Conservation (phyloP, 1,140 invertebrate genomes). For the Drosophila parvula region DNA sequence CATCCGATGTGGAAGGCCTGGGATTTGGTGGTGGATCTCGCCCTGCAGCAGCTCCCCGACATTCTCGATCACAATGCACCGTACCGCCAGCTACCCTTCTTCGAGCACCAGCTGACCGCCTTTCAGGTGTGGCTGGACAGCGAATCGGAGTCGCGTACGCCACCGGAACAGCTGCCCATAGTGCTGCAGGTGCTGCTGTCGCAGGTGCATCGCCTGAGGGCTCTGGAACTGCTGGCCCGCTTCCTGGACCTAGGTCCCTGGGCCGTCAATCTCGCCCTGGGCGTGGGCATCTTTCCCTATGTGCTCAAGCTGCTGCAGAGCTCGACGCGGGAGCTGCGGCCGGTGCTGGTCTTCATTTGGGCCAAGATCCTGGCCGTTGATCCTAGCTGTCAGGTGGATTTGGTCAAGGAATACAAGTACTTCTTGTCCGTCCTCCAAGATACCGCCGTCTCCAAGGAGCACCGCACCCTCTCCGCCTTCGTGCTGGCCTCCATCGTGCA, state of each 20-base stretch:
- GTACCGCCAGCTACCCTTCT: slow-evolving; percentile 95
- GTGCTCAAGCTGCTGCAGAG: slow-evolving; percentile 98
- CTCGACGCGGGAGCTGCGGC: slow-evolving; percentile 94
- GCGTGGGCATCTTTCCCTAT: slow-evolving; percentile 99
- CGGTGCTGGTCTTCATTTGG: slow-evolving; percentile 99
- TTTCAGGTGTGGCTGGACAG: slow-evolving; percentile 98
- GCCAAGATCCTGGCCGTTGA: slow-evolving; percentile 99
- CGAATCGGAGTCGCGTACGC: slow-evolving; percentile 89
- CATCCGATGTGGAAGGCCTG: slow-evolving; percentile 98
- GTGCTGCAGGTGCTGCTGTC: slow-evolving; percentile 98
- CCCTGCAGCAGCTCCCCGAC: slow-evolving; percentile 93
- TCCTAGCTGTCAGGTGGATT: slow-evolving; percentile 96
- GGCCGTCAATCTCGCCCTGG: slow-evolving; percentile 98
- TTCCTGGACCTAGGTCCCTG: slow-evolving; percentile 98
- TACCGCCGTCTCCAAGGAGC: slow-evolving; percentile 90
- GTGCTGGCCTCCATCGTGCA: slow-evolving; percentile 96
- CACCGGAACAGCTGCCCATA: slow-evolving; percentile 98
- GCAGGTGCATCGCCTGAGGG: slow-evolving; percentile 97
- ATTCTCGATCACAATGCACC: slow-evolving; percentile 88
- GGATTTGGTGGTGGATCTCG: slow-evolving; percentile 98
- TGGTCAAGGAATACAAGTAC: slow-evolving; percentile 98
- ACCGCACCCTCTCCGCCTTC: slow-evolving; percentile 95
- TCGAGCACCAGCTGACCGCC: slow-evolving; percentile 99
- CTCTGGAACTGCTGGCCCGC: slow-evolving; percentile 96
- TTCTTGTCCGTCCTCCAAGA: slow-evolving; percentile 96